Percentiles rank a stretch among this genome's conserved stretches.
Evolutionary conservation across 1,140 invertebrate genomes (phyloP).

Genomic region (Oedothorax gibbosus): DNA sequence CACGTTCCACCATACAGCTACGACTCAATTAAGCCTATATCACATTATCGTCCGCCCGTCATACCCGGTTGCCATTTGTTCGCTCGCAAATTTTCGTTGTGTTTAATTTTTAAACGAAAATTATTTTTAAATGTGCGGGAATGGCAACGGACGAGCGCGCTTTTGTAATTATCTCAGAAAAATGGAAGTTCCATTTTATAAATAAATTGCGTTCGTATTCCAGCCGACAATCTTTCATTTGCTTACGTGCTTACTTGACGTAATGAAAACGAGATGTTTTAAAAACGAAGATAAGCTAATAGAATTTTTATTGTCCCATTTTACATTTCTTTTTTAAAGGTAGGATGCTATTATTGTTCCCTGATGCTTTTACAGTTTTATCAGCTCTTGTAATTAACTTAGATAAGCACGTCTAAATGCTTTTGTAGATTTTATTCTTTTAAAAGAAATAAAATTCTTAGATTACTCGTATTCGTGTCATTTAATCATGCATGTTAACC

Average conservation of each 20-base stretch:
- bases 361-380: too few species aligned
- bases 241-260: conserved; percentile 26
- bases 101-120: conserved; percentile 37
- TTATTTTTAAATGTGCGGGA: conserved; percentile 22
- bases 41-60: not conserved
- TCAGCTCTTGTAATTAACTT: too few species aligned
- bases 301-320: not conserved
- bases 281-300: too few species aligned
- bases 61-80: not conserved
- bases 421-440: too few species aligned
- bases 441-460: too few species aligned
- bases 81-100: not conserved
- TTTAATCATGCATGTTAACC: too few species aligned
- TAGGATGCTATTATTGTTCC: too few species aligned
- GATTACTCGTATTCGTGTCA: too few species aligned
- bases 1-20: not conserved
- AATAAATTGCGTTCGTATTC: conserved; percentile 14
- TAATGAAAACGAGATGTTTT: conserved; percentile 1
- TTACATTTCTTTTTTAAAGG: conserved; percentile 4
- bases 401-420: too few species aligned
- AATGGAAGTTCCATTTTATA: not conserved
- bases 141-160: not conserved
- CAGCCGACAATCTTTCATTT: conserved; percentile 15
- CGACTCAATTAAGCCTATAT: conserved; percentile 25
- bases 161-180: conserved; percentile 19